Evolutionary conservation across 2,113 vertebrate species (phyloP), one percentile per base, ranked within the genome.

Genomic region (Dromas ardeola): DNA sequence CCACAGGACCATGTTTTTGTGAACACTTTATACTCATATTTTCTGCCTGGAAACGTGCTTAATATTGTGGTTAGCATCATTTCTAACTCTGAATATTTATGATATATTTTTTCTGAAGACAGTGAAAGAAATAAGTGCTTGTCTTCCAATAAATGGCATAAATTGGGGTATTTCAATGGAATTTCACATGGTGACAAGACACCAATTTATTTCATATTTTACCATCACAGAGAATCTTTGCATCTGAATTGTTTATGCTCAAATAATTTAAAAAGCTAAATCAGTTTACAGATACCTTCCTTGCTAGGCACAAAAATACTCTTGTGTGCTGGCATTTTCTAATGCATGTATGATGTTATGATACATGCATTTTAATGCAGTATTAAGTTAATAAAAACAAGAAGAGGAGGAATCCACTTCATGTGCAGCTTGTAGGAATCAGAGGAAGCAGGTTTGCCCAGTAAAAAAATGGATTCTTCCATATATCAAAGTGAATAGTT

Each of bases 21-120:
- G 84, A 96, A 49, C 56, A 85, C 7, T 84, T 92, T 67, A 50
- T 69, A 78, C 34, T 76, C 19, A 16, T 32, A 88, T 97, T 97
- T 86, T 89, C 76, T 96, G 32, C 86, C 74, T 91, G 88, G 91
- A 98, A 97, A 81, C 23, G 0, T 89, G 81, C 15, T 80, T 73
- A 84, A 47, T 84, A 49, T 59, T 81, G 79, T 81, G 32, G 34
- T 88, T 90, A 93, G 11, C 43, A 49, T 92, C 66, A 94, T 94
- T 95, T 94, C 71, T 93, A 85, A 87, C 38, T 90, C 58, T 82
- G 61, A 86, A 77, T 83, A 66, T 85, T 78, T 85, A 15, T 70
- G 30, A 53, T 82, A 65, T 17, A 25, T 49, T 42, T 95, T 91
- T 97, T 72, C 40, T 38, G 81, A 95, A 74, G 34, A 59, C 5